Evolutionary conservation across 2,113 vertebrate genomes (phyloP), one percentile per base, ranked within the genome.

Genomic region (Indicator indicator): DNA sequence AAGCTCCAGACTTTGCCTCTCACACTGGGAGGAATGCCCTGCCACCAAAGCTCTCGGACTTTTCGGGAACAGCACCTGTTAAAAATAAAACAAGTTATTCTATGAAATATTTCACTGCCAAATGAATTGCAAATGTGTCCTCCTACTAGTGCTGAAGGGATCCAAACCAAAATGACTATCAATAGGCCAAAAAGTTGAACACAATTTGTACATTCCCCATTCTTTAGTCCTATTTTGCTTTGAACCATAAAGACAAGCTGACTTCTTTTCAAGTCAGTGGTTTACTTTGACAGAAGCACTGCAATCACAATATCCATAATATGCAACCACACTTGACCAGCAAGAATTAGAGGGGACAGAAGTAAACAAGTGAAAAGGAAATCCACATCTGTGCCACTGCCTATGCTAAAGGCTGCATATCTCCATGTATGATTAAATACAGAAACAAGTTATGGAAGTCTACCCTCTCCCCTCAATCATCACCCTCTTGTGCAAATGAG

Each of bases 31-130:
- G 99, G 99, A 59, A 99, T 98, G 27, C 99, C 99, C 96, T 99
- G 99, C 99, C 99, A 99, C 99, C 99, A 99, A 2, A 99, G 96
- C 33, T 99, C 99, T 40, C 99, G 98, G 24, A 98, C 99, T 52
- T 98, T 98, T 17, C 98, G 97, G 16, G 98, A 98, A 40, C 97
- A 98, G 30, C 98, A 98, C 98, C 99, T 99, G 93, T 46, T 71
- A 15, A 23, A 80, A 81, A 83, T 2, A 65, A 88, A 89, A 81
- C 0, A 1, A 12, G 7, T 30, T 21, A 30, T 69, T 40, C 67
- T 38, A 32, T 71, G 48, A 74, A 64, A 71, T 19, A 58, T 4
- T 36, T 65, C 1, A 2, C 3, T 55, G 60, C 36, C 74, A 82
- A 59, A 2, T 46, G 33, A 83, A 71, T 5, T 52, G n/a, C 4